phyloP scores from a whole-genome alignment of 2,797 vertebrate species.

The Serranus cabrilla region DNA sequence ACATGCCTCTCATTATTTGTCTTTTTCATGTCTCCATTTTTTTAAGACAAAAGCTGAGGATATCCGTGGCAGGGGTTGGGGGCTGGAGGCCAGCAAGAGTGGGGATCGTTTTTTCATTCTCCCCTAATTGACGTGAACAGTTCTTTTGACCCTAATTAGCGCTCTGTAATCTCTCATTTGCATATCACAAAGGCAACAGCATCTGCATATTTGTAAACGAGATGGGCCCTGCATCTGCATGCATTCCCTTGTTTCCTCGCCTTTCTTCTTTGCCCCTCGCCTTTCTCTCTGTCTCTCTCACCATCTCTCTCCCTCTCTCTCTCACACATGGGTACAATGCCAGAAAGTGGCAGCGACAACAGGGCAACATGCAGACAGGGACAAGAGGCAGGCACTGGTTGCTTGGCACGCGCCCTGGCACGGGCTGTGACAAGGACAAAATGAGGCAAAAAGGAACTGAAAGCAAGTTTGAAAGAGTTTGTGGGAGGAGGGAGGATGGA shows the following conservation, averaged over 20 bases:
- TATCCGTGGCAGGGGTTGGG: conserved; percentile 81
- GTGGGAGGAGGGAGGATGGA: not conserved
- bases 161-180: conserved; percentile 94
- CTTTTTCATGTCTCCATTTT: conserved; percentile 82
- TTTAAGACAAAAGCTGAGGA: conserved; percentile 85
- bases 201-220: conserved; percentile 97
- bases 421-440: conserved; percentile 38
- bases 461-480: conserved; percentile 38
- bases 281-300: conserved; percentile 56
- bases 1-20: conserved; percentile 78
- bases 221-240: conserved; percentile 89
- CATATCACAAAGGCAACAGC: conserved; percentile 93
- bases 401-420: conserved; percentile 70
- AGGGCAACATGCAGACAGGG: conserved; percentile 69
- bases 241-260: conserved; percentile 85
- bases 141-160: conserved; percentile 98
- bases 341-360: conserved; percentile 77
- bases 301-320: conserved; percentile 32
- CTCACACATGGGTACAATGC: conserved; percentile 70
- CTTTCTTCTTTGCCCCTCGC: conserved; percentile 80
- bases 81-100: conserved; percentile 79
- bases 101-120: conserved; percentile 86
- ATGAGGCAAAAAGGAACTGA: conserved; percentile 18
- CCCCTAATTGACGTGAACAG: conserved; percentile 93
- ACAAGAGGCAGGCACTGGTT: conserved; percentile 62